A percentile compares a stretch with the other conserved stretches of the same genome.
Conservation (phyloP, 2,797 vertebrate species). For the Chromis chromis region DNA sequence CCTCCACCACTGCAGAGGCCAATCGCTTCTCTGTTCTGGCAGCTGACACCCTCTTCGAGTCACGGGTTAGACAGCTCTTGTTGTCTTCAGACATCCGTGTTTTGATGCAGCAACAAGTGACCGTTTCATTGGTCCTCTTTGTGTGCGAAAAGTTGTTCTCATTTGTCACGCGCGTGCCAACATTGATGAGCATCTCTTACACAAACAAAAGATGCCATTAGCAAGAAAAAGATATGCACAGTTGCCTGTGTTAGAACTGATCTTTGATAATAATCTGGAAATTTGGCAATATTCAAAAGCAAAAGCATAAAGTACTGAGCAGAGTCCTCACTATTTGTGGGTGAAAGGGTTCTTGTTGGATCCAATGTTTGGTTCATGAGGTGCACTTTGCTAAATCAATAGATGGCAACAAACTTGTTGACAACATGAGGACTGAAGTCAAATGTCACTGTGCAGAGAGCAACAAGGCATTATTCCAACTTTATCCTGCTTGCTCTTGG, state of each 20-base stretch:
- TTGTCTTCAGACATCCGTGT: slow-evolving; percentile 16
- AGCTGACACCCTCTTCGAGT: slow-evolving; percentile 47
- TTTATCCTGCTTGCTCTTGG: background rate
- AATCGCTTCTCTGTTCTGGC: slow-evolving; percentile 55
- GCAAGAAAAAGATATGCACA: background rate
- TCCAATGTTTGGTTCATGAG: background rate
- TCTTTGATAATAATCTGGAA: too few relatives aligned
- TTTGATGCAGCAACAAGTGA: slow-evolving; percentile 13
- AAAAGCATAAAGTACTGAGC: background rate
- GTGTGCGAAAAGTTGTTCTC: background rate
- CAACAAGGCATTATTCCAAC: background rate
- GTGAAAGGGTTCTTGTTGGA: too few relatives aligned
- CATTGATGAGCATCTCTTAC: background rate
- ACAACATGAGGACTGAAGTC: slow-evolving; percentile 17
- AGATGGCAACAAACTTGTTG: slow-evolving; percentile 16
- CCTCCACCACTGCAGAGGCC: slow-evolving; percentile 51
- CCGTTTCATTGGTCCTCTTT: background rate
- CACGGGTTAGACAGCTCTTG: slow-evolving; percentile 46
- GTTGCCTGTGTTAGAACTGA: background rate
- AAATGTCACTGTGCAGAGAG: background rate
- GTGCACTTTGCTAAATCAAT: background rate
- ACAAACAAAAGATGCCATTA: too few relatives aligned
- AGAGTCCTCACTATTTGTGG: background rate
- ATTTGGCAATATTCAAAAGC: background rate
- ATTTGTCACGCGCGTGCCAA: background rate